Evolutionary conservation across 2,113 vertebrate species (phyloP), one percentile per base, ranked within the genome.

Genomic region (Prunella himalayana): DNA sequence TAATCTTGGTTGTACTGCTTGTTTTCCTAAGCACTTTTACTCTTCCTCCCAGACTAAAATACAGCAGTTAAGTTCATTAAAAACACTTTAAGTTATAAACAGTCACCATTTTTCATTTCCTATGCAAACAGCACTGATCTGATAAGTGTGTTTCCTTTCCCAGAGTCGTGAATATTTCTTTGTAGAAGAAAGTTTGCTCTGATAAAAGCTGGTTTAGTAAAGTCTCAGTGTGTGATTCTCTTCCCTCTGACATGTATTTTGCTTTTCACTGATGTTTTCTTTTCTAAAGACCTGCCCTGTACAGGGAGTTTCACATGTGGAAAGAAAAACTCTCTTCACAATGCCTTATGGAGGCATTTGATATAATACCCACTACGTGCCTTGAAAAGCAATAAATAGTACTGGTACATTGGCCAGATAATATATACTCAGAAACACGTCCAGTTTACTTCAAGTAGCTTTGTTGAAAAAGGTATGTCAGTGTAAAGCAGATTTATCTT

Each of bases 131-230:
- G 45, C 9, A 18, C 49, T 72, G 91, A 86, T 94, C 94, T 90
- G 93, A 86, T 92, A 97, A 97, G 89, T 73, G 45, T 37, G 81
- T 96, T 97, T 97, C 95, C 94, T 96, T 94, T 96, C 90, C 56
- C 82, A 94, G 84, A 92, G 88, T 69, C 0, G 18, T 89, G 64
- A 92, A 37, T 85, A 66, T 92, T 89, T 90, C 65, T 85, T 86
- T 91, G 73, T 49, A 72, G 86, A 75, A 88, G 22, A 63, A 86
- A 90, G 64, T 96, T 82, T 83, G 56, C 42, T 90, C 82, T 90
- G 86, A 96, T 97, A 95, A 95, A 92, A 94, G 22, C 66, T 63
- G 59, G 25, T 20, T 88, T 54, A 59, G 68, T 64, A 13, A 83
- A 90, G 73, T 33, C 23, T 28, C 63, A 82, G 25, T 31, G n/a